Base-by-base conservation (phyloP, 2,797 vertebrate species). In the Passerculus sandwichensis region DNA sequence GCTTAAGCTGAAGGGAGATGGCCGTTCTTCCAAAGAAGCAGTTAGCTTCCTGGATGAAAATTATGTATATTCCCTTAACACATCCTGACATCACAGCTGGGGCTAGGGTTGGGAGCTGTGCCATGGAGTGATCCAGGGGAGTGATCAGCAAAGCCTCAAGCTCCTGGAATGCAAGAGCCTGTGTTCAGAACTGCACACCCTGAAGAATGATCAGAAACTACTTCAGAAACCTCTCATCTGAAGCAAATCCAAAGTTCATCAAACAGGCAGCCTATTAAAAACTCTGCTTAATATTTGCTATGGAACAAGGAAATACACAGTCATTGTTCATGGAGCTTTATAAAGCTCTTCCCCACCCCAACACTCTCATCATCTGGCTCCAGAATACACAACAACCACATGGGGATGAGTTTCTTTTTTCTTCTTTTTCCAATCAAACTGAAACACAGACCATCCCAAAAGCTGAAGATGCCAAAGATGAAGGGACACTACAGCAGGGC, bases 191-290 rank as follows among this genome's bases (percentile, higher is more conserved):
- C 74, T 78, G 9, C 50, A 54, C 0, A 0, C 9, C 22, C 34
- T 22, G 50, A 84, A 56, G 36, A 96, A 78, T 12, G 45, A 89
- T 65, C 6, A 84, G 91, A 85, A 94, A 90, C 91, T 85, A 85
- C 42, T 95, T 86, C 73, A 93, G 47, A 85, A 85, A 69, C 71
- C 54, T 93, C 91, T 76, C 84, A 53, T n/a, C 45, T 92, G 45
- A 79, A 73, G 67, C 45, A 97, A 97, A 95, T 57, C 40, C 50
- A 62, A 82, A 96, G 53, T 93, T 56, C 91, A 82, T 87, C 65
- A 82, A 91, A 93, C 69, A 36, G 20, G 72, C 69, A 96, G 62
- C 13, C 27, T 67, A 64, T 20, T 80, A 87, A 18, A 93, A 91
- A 92, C 89, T 89, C 56, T 34, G 82, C 40, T 65, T 50, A 90